Conservation (phyloP, 2,797 vertebrate species). For the Octomys mimax region DNA sequence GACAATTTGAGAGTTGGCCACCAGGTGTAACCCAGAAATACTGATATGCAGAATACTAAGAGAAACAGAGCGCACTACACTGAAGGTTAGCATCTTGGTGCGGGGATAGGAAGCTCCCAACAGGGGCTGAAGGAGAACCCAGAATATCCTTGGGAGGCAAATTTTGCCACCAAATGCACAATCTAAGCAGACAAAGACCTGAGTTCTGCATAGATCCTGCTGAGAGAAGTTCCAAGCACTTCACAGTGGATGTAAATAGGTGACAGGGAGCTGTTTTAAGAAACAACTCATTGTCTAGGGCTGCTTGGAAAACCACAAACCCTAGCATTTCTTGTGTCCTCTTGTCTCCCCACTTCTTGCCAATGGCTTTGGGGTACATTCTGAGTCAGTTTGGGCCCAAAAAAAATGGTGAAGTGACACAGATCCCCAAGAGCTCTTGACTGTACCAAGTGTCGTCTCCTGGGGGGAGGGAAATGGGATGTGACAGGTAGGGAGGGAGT, state of each 20-base stretch:
- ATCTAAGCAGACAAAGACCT: background rate
- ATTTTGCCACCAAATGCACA: background rate
- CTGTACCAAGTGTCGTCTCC: background rate
- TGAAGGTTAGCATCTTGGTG: background rate
- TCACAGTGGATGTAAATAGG: background rate
- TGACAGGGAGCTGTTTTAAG: background rate
- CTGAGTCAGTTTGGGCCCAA: too few relatives aligned
- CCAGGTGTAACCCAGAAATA: background rate
- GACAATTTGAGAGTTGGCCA: background rate
- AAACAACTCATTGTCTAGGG: too few relatives aligned
- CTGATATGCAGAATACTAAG: background rate
- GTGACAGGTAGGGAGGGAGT: background rate
- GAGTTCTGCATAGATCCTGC: background rate
- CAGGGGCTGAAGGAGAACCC: background rate
- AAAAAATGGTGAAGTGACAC: background rate
- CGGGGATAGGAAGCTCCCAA: background rate
- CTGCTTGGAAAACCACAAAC: too few relatives aligned
- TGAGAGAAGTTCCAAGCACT: background rate
- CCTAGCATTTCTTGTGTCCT: too few relatives aligned
- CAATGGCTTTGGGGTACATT: too few relatives aligned
- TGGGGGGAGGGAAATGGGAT: background rate
- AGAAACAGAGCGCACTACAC: background rate
- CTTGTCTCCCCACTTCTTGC: too few relatives aligned
- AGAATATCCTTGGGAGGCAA: too few relatives aligned
- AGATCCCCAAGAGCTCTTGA: background rate